phyloP scores from a whole-genome alignment of 2,113 vertebrate species.

The Gobiocypris rarus region DNA sequence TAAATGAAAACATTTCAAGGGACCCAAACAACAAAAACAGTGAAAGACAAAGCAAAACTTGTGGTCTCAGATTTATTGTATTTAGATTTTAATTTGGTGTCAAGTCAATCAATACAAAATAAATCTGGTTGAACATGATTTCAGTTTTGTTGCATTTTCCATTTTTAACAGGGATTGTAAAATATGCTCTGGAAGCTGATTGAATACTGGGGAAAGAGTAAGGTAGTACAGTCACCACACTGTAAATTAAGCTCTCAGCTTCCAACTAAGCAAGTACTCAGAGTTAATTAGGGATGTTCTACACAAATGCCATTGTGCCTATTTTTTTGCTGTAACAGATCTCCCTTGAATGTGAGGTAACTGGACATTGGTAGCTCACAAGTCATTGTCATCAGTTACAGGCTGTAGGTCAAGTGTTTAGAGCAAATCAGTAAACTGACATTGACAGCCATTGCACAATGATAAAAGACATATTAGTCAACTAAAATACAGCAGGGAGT shows the following conservation, averaged over 20 bases:
- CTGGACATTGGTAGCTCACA: constrained; percentile 18
- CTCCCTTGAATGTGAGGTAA: constrained; percentile 23
- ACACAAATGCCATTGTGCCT: background rate
- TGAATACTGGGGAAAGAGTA: constrained; percentile 17
- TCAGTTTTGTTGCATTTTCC: constrained; percentile 24
- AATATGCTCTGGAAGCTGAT: background rate
- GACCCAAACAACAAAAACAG: background rate
- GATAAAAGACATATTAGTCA: background rate
- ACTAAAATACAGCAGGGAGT: constrained; percentile 5
- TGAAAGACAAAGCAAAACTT: constrained; percentile 14
- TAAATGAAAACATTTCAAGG: background rate
- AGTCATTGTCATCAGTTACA: background rate
- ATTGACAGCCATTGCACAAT: constrained; percentile 4
- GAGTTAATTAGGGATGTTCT: constrained; percentile 13
- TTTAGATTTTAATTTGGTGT: constrained; percentile 56
- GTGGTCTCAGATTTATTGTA: constrained; percentile 69
- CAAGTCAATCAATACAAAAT: constrained; percentile 57
- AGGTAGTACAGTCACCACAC: constrained; percentile 29
- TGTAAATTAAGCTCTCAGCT: constrained; percentile 32
- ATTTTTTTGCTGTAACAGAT: constrained; percentile 24
- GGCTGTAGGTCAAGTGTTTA: background rate
- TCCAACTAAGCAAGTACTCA: constrained; percentile 39
- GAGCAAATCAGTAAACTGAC: background rate
- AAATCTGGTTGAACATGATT: constrained; percentile 67
- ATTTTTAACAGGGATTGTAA: constrained; percentile 38